phyloP scores from a whole-genome alignment of 2,888 invertebrate genomes.

The Tinea trinotella region DNA sequence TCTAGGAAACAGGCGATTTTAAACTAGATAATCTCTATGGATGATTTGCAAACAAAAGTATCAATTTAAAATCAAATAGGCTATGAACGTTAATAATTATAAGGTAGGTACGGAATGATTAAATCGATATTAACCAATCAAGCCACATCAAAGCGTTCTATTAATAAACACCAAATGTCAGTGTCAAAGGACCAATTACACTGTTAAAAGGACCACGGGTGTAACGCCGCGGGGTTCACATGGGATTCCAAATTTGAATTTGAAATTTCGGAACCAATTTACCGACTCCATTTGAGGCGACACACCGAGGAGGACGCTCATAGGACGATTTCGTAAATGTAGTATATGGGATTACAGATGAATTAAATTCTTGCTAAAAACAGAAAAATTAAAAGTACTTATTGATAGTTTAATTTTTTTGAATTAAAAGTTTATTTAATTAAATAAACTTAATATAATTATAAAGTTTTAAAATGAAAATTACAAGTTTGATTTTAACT shows the following conservation, averaged over 20 bases:
- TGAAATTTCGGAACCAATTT: slow-evolving; percentile 68
- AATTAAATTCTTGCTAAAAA: not conserved
- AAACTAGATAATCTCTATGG: not conserved
- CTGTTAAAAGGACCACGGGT: slow-evolving; percentile 43
- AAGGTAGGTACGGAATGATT: not conserved
- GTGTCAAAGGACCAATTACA: slow-evolving; percentile 62
- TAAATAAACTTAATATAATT: no score
- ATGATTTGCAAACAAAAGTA: not conserved
- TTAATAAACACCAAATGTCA: slow-evolving; percentile 30
- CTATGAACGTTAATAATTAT: not conserved
- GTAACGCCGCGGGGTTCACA: slow-evolving; percentile 47
- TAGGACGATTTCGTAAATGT: slow-evolving; percentile 26
- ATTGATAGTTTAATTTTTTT: no score
- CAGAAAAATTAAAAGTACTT: no score
- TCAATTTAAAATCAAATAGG: not conserved
- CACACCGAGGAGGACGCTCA: slow-evolving; percentile 27
- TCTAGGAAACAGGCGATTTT: no score
- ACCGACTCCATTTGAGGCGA: slow-evolving; percentile 59
- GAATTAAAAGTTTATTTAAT: no score
- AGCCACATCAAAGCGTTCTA: slow-evolving; percentile 53
- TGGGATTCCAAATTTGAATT: slow-evolving; percentile 64
- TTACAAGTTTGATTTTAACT: no score
- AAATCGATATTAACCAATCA: slow-evolving; percentile 42
- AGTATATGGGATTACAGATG: slow-evolving; percentile 36
- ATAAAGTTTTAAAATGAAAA: no score